Evolutionary conservation across 35 echinoderm and acorn worm species (phyloP).

Genomic region (Anneissia japonica): DNA sequence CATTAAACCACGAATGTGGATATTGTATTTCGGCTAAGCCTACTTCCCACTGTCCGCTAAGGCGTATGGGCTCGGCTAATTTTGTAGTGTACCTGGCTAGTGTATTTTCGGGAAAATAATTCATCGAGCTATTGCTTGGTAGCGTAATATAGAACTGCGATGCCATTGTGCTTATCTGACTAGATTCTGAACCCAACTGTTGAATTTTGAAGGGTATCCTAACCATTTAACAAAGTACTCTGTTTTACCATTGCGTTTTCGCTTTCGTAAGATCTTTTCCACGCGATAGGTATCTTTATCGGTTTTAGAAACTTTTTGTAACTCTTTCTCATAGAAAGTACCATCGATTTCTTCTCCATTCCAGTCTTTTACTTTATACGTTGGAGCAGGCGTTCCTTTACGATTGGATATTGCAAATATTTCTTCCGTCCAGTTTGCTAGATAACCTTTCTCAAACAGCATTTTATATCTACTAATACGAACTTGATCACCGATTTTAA

Average conservation of each 20-base stretch:
- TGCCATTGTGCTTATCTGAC: conserved; percentile 7
- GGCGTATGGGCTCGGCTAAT: conserved; percentile 24
- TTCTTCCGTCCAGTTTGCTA: too few relatives aligned
- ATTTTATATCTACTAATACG: too few relatives aligned
- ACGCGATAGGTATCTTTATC: conserved; percentile 39
- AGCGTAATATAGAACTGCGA: conserved; percentile 49
- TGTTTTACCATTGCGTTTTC: conserved; percentile 29
- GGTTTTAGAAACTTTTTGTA: conserved; percentile 38
- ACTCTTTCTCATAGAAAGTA: conserved; percentile 42
- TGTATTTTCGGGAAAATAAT: conserved; percentile 49
- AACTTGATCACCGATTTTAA: too few relatives aligned
- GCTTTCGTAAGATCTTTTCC: conserved; percentile 47
- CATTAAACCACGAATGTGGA: conserved; percentile 31
- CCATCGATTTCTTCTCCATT: conserved; percentile 42
- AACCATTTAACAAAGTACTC: conserved; percentile 78
- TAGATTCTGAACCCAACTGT: conserved; percentile 53
- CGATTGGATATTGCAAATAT: too few relatives aligned
- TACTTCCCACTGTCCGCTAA: conserved; percentile 25
- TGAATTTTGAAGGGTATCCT: conserved; percentile 65
- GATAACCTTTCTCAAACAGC: too few relatives aligned
- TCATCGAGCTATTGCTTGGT: conserved; percentile 26
- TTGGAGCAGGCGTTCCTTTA: not conserved
- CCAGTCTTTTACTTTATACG: conserved; percentile 52
- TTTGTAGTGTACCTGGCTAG: conserved; percentile 32
- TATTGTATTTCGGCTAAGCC: conserved; percentile 39